Evolutionary conservation across 2,888 invertebrate genomes (phyloP), one percentile per base, ranked within the genome.

Genomic region (Cynaeus angustus): DNA sequence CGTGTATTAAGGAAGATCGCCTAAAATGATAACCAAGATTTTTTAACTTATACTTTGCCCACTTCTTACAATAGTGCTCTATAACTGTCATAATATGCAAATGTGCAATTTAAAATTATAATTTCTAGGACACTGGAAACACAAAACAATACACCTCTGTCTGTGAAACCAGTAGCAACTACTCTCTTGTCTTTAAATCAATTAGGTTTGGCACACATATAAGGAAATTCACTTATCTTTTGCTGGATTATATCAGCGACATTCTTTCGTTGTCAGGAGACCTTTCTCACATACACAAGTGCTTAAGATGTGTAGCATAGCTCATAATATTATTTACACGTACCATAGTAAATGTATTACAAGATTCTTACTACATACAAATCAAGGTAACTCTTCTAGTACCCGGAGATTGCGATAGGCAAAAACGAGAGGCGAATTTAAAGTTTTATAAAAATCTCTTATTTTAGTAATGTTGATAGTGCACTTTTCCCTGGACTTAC

Each of bases 221-320:
- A 37, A 48, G 21, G 45, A 48, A 61, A 41, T 46, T 38, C 28
- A 65, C 21, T 48, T 12, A 46, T 21, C 52, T 37, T 21, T 37
- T 16, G 8, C 41, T 5, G 14, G 61, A 68, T 68, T 61, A 68
- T 21, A 68, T 68, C 68, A 56, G 43, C 37, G 33, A 30, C 69
- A 75, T 75, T 75, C 75, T 66, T 21, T 37, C 37, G 70, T 56
- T 65, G 55, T 70, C 43, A 26, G 65, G 64, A 8, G 48, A 55
- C 56, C 62, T 67, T 74, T 75, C 75, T 72, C 75, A 75, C 75
- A 75, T 75, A 75, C 73, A 68, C 73, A 75, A 75, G 45, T 72
- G 56, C 71, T 70, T 68, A 65, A 71, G 66, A 68, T 37, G 56
- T 56, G 37, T 48, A 33, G 30, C 26, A 50, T 45, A 7, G 26